Evolutionary conservation across 2,113 vertebrate species (phyloP).

Genomic region (Rhadina sibilatrix): DNA sequence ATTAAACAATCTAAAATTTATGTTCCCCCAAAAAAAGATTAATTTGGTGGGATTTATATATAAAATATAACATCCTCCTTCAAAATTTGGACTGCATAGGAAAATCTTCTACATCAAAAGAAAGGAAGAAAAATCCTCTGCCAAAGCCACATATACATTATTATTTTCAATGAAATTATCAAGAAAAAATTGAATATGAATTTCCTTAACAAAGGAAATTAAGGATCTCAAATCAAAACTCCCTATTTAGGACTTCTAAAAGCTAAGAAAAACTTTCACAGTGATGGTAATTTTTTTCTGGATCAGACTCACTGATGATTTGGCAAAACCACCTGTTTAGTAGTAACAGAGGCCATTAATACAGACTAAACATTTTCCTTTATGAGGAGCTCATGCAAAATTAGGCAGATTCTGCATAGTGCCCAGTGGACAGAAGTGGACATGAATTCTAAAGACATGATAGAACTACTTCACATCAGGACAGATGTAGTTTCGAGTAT

Average conservation of each 20-base stretch:
- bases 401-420: neutral
- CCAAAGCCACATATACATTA: neutral
- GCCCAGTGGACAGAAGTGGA: neutral
- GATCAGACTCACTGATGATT: neutral
- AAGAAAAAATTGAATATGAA: neutral
- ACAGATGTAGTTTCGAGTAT: neutral
- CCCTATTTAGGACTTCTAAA: neutral
- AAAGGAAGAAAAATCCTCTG: neutral
- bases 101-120: neutral
- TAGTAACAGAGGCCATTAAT: neutral
- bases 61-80: neutral
- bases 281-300: neutral
- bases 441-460: neutral
- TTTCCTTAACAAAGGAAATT: neutral
- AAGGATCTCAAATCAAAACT: neutral
- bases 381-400: neutral
- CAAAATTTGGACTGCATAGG: neutral
- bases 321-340: neutral
- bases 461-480: neutral
- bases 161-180: neutral
- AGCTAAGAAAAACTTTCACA: neutral
- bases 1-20: neutral
- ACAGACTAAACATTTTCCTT: neutral
- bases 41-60: neutral
- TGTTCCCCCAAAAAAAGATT: too few relatives aligned